Evolutionary conservation across 1,140 invertebrate genomes (phyloP), one percentile per base, ranked within the genome.

Genomic region (Olivierus martensii): DNA sequence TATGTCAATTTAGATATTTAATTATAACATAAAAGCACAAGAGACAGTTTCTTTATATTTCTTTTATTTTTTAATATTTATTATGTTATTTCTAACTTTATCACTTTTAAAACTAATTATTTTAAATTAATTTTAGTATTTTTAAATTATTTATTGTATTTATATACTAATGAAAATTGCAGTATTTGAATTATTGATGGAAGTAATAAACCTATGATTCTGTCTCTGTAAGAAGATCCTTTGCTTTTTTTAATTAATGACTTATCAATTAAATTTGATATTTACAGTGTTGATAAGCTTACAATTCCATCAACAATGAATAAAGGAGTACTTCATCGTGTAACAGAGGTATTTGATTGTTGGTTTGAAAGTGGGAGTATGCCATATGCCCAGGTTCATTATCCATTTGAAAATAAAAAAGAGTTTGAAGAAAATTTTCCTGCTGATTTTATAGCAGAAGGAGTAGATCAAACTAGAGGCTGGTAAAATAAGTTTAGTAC

Each of bases 341-440:
- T 99, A 19, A 66, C 81, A 4, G 93, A 99, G 71, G 96, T 99
- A 0, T 99, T 99, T 73, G 96, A 99, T 71, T 99, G 96, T 68
- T 99, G 96, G 96, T 99, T 99, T 72, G 96, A 99, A 69, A 96
- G 91, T 15, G 96, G 95, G 7, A 92, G 90, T 4, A 99, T 99
- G 96, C 96, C 96, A 3, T 75, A 75, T 55, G 73, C 72, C 21
- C 73, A 75, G 58, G 76, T 79, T 56, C 96, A 99, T 73, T 99
- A 92, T 72, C 96, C 96, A 7, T 94, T 93, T 72, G 87, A 99
- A 68, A 82, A 85, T 61, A 75, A 75, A 52, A 85, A 89, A 66
- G 81, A 90, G 45, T 99, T 99, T 72, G 84, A 94, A 61, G 82
- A 89, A 41, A 78, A 77, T 54, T 99, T 99, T 65, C 96, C 96